Evolutionary conservation across 2,888 invertebrate species (phyloP).

Genomic region (Campaea margaritaria): DNA sequence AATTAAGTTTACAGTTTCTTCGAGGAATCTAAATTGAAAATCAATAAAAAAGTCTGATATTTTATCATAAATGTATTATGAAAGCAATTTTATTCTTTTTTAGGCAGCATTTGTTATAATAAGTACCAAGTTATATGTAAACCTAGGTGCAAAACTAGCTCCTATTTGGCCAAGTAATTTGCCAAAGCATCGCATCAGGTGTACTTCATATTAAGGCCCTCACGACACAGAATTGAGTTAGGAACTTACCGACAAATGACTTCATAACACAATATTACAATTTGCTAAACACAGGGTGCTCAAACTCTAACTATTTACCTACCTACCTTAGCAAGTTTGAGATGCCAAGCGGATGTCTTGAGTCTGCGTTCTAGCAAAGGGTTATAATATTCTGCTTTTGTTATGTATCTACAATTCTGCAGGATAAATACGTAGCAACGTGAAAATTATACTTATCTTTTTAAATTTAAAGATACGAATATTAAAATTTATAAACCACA

Average conservation of each 20-base stretch:
- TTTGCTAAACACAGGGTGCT: conserved; percentile 51
- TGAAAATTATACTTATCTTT: too few species aligned
- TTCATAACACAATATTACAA: conserved; percentile 66
- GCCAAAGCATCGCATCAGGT: conserved; percentile 31
- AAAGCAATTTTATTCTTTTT: too few species aligned
- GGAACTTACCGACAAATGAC: conserved; percentile 62
- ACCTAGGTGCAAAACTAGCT: too few species aligned
- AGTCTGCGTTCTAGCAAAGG: conserved; percentile 39
- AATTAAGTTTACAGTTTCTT: too few species aligned
- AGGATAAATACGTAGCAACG: background rate
- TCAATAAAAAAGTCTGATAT: too few species aligned
- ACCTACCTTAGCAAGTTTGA: conserved; percentile 67
- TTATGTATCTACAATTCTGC: too few species aligned
- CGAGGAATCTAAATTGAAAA: too few species aligned
- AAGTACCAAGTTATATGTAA: too few species aligned
- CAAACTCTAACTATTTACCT: conserved; percentile 74
- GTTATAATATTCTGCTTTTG: background rate
- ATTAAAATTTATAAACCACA: too few species aligned
- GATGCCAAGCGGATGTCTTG: conserved; percentile 66
- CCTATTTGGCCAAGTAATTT: conserved; percentile 12
- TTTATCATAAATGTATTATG: too few species aligned
- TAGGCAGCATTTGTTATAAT: too few species aligned
- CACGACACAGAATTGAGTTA: conserved; percentile 53
- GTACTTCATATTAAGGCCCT: conserved; percentile 17
- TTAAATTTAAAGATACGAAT: too few species aligned